Evolutionary conservation across 2,113 vertebrate species (phyloP).

Genomic region (Triplophysa rosa): DNA sequence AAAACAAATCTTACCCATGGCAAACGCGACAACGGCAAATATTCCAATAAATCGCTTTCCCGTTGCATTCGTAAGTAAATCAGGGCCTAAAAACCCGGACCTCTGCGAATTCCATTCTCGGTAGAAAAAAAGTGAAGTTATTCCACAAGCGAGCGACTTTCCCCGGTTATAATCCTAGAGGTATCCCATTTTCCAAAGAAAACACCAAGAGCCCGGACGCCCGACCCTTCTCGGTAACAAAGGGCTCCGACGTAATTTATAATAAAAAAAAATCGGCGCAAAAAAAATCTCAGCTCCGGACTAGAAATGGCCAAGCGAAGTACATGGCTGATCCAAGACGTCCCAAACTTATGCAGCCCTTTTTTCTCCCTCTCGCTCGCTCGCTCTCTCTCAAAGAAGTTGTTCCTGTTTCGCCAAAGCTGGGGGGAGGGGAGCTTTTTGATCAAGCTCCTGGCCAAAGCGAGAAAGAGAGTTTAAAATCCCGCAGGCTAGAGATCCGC

Average conservation of each 20-base stretch:
- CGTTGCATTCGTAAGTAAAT: slow-evolving; percentile 26
- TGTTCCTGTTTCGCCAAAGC: slow-evolving; percentile 82
- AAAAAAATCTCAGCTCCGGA: slow-evolving; percentile 77
- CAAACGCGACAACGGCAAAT: slow-evolving; percentile 19
- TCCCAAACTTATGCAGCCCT: slow-evolving; percentile 79
- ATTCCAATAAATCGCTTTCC: slow-evolving; percentile 42
- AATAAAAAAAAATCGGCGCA: background rate
- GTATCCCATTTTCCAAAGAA: slow-evolving; percentile 47
- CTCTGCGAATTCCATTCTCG: slow-evolving; percentile 52
- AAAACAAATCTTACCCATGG: slow-evolving; percentile 53
- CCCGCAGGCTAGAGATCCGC: slow-evolving; percentile 5
- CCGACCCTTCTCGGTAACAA: slow-evolving; percentile 36
- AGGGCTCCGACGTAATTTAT: background rate
- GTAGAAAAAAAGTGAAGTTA: slow-evolving; percentile 43
- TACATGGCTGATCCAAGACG: slow-evolving; percentile 76
- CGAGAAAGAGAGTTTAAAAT: slow-evolving; percentile 25
- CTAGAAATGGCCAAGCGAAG: slow-evolving; percentile 68
- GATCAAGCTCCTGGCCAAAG: slow-evolving; percentile 62
- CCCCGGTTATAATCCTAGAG: slow-evolving; percentile 55
- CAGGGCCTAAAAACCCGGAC: background rate
- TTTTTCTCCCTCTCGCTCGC: slow-evolving; percentile 53
- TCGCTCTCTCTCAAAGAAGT: slow-evolving; percentile 74
- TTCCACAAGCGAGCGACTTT: slow-evolving; percentile 53
- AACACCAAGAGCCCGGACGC: background rate
- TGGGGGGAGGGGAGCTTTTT: slow-evolving; percentile 77